These are phyloP conservation scores for Hydrocynus forskahlii DNA, from an alignment of 2,797 vertebrate genomes.

Conservation along the genomic window DNA sequence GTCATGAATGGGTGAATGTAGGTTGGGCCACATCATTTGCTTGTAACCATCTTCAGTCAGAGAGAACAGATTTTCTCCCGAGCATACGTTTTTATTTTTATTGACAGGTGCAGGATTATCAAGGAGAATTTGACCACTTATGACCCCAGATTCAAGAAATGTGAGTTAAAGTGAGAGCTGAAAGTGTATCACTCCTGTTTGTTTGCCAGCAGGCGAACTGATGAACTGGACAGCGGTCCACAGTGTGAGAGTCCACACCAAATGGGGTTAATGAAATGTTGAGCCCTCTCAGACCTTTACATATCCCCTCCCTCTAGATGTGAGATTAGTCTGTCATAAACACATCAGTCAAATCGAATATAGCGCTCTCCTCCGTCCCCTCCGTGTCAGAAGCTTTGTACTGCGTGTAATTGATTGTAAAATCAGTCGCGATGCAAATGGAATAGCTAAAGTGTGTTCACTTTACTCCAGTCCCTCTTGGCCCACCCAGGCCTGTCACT, in stretches of 20 bases:
- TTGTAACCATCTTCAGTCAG: neutral
- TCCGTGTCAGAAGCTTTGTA: slow-evolving; percentile 72
- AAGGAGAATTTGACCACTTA: neutral
- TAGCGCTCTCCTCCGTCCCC: slow-evolving; percentile 57
- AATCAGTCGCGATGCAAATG: slow-evolving; percentile 73
- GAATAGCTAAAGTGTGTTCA: slow-evolving; percentile 70
- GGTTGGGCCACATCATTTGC: neutral
- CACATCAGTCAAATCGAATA: slow-evolving; percentile 53
- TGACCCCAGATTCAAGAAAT: neutral
- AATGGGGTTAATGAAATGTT: slow-evolving; percentile 60
- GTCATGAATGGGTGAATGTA: neutral
- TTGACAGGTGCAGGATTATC: neutral
- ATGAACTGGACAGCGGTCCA: slow-evolving; percentile 34
- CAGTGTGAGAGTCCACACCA: slow-evolving; percentile 30
- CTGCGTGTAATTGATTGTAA: slow-evolving; percentile 77
- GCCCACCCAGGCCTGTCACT: slow-evolving; percentile 65
- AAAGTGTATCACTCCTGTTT: neutral
- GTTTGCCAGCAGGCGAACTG: slow-evolving; percentile 33
- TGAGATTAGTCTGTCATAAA: slow-evolving; percentile 59
- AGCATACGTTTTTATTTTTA: neutral
- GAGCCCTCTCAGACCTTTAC: slow-evolving; percentile 36
- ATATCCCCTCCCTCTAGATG: slow-evolving; percentile 45
- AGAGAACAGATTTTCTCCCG: neutral
- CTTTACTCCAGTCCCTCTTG: slow-evolving; percentile 60
- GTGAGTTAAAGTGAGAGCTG: neutral